phyloP scores from a whole-genome alignment of 1,140 invertebrate genomes.

The Metopolophium dirhodum region DNA sequence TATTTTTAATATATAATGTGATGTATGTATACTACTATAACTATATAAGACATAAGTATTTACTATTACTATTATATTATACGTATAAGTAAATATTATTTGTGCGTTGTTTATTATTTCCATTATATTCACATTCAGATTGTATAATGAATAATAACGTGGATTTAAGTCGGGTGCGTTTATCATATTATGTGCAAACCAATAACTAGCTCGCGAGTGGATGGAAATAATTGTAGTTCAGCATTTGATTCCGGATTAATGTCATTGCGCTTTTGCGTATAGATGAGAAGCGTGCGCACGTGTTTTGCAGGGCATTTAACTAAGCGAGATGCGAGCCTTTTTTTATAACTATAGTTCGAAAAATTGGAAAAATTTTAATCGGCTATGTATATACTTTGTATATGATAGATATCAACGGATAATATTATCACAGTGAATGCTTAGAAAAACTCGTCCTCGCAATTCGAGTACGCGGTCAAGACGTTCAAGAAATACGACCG shows the following conservation, averaged over 20 bases:
- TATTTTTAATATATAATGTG: neutral
- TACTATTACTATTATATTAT: neutral
- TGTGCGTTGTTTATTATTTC: neutral
- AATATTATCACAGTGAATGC: neutral
- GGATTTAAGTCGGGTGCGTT: neutral
- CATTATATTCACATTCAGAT: neutral
- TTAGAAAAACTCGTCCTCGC: neutral
- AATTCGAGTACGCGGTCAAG: neutral
- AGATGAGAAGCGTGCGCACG: neutral
- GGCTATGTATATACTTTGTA: neutral
- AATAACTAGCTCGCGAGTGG: neutral
- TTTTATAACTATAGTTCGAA: neutral
- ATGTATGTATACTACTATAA: neutral
- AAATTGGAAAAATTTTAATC: neutral
- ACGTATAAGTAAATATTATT: neutral
- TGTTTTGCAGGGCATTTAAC: neutral
- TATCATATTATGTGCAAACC: neutral
- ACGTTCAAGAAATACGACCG: neutral
- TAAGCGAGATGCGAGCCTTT: neutral
- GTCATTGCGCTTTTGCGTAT: neutral
- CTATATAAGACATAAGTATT: neutral
- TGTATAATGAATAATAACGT: neutral
- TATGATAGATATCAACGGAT: neutral
- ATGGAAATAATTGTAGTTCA: neutral
- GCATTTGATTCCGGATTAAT: neutral